These are phyloP conservation scores for Aythya fuligula DNA, from an alignment of 2,797 vertebrate species.

Conservation along the genomic window DNA sequence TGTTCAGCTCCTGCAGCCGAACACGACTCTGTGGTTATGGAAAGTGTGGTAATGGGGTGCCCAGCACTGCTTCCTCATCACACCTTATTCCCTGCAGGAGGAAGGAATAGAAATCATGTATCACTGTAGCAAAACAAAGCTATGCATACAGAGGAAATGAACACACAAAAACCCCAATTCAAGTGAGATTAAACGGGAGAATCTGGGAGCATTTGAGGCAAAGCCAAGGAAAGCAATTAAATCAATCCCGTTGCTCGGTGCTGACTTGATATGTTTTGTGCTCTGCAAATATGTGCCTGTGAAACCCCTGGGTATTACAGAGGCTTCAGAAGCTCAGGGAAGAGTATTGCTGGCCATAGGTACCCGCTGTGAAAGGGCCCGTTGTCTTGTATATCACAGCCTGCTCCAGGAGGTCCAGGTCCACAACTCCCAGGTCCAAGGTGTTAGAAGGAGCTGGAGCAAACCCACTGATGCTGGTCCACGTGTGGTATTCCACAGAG, in stretches of 20 bases:
- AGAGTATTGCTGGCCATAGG: neutral
- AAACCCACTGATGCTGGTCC: neutral
- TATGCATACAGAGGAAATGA: neutral
- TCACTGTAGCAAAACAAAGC: neutral
- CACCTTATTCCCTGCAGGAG: neutral
- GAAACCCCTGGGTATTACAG: neutral
- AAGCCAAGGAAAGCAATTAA: neutral
- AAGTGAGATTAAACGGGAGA: neutral
- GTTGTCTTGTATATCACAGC: neutral
- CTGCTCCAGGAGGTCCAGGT: neutral
- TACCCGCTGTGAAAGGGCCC: neutral
- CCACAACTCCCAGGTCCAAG: neutral
- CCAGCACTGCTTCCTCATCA: neutral
- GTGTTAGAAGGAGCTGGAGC: neutral
- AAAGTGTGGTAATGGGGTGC: neutral
- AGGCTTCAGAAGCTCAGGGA: neutral
- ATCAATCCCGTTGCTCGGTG: fast-evolving
- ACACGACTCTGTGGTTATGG: neutral
- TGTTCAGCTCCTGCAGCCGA: neutral
- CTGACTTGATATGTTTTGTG: neutral
- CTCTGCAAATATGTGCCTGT: neutral
- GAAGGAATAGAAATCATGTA: neutral
- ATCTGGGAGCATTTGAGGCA: neutral
- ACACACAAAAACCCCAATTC: neutral
- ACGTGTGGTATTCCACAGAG: fast-evolving